Base-by-base conservation (phyloP, 2,888 invertebrate genomes). In the Adela reaumurella region DNA sequence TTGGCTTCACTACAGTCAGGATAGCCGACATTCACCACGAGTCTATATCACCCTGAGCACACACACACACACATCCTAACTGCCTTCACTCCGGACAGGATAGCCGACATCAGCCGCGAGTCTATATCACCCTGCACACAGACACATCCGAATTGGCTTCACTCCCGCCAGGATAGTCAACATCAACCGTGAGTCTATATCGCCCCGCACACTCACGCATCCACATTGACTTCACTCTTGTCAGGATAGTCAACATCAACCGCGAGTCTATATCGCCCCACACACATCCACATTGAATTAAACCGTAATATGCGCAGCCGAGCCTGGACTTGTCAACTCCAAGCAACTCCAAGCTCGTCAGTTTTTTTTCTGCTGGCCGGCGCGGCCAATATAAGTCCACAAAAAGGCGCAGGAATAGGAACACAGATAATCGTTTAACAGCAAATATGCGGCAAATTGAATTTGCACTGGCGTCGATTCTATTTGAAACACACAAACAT, bases 141-240 rank as follows among this genome's bases (percentile, higher is more conserved):
- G n/a, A n/a, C n/a, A n/a, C n/a, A n/a, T n/a, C n/a, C n/a, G n/a
- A n/a, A n/a, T n/a, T n/a, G n/a, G n/a, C n/a, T n/a, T n/a, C n/a
- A 93, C 89, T 1, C 92, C 94, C 3, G 86, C 85, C 48, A 94
- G 64, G 8, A 94, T 81, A 0, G 87, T 89, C 18, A 86, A 85
- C 86, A 94, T 87, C 62, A 93, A 81, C 45, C 89, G 84, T 5
- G 86, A 86, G 62, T 92, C 88, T 2, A 91, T 86, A 48, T 90
- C 89, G 1, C 89, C 89, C 79, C 77, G 61, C n/a, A n/a, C n/a
- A n/a, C n/a, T n/a, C n/a, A n/a, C n/a, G n/a, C n/a, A n/a, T n/a
- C n/a, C n/a, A n/a, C n/a, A n/a, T n/a, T n/a, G n/a, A n/a, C 61
- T 90, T 91, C 1, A 93, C 89, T 1, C 92, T 93, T 2, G 86